phyloP scores from a whole-genome alignment of 2,888 invertebrate species.

The Ernsta delagoae region DNA sequence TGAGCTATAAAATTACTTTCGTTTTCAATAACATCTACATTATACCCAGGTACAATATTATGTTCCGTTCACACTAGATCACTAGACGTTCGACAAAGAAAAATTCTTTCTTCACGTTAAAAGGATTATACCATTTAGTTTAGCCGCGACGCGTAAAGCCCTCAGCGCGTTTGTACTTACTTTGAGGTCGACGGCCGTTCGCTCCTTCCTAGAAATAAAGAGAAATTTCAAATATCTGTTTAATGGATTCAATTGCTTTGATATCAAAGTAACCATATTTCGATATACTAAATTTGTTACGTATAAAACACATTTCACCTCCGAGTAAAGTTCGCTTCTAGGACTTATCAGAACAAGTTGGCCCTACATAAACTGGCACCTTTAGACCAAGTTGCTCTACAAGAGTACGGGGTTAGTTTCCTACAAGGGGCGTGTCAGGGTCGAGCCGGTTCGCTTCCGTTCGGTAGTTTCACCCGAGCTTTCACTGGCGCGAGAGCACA shows the following conservation, averaged over 20 bases:
- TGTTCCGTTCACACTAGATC: neutral
- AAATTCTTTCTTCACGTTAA: constrained; percentile 24
- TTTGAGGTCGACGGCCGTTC: constrained; percentile 29
- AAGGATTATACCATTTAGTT: constrained; percentile 19
- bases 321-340: no score
- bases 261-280: no score
- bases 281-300: no score
- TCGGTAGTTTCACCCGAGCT: constrained; percentile 78
- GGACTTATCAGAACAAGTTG: no score
- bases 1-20: no score
- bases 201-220: neutral
- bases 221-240: no score
- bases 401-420: constrained; percentile 69
- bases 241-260: no score
- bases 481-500: constrained; percentile 64
- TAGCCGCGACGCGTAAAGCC: constrained; percentile 17
- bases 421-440: constrained; percentile 69
- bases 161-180: no score
- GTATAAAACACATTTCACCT: no score
- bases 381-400: constrained; percentile 23
- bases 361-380: no score
- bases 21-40: no score
- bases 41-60: no score
- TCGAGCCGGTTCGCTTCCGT: constrained; percentile 78
- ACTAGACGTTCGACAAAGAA: neutral